Conservation (phyloP, 2,113 vertebrate species). For the Ellobius talpinus region DNA sequence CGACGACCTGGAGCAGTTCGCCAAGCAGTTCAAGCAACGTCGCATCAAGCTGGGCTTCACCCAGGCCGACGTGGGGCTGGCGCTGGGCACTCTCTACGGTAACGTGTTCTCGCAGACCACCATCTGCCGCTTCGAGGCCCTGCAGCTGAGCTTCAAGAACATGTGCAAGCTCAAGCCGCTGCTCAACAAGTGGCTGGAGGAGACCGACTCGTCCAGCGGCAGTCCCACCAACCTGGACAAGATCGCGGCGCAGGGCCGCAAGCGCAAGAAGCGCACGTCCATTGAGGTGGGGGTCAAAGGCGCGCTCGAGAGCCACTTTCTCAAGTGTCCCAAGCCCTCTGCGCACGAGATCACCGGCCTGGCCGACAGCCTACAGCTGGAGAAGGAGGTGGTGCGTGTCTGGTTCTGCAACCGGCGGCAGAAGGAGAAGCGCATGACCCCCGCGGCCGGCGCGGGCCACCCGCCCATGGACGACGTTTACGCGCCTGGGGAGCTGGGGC, state of each 20-base stretch:
- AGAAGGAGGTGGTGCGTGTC: conserved; percentile 99
- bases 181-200: conserved; percentile 99
- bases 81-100: conserved; percentile 97
- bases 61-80: conserved; percentile 98
- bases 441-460: conserved; percentile 94
- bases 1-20: conserved; percentile 99
- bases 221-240: conserved; percentile 99
- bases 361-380: conserved; percentile 97
- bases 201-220: conserved; percentile 98
- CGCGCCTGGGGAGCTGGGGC: conserved; percentile 95
- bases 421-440: conserved; percentile 99
- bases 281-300: conserved; percentile 99
- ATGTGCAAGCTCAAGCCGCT: conserved; percentile 98
- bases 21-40: conserved; percentile 99
- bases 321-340: conserved; percentile 99
- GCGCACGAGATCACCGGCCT: conserved; percentile 98
- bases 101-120: conserved; percentile 99
- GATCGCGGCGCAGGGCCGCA: conserved; percentile 98
- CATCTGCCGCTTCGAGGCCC: conserved; percentile 99
- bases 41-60: conserved; percentile 99
- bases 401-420: conserved; percentile 99
- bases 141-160: conserved; percentile 99
- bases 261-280: conserved; percentile 99
- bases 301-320: conserved; percentile 98
- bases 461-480: conserved; percentile 99